Conservation (phyloP, 2,797 vertebrate species). For the Chloroceryle inda region DNA sequence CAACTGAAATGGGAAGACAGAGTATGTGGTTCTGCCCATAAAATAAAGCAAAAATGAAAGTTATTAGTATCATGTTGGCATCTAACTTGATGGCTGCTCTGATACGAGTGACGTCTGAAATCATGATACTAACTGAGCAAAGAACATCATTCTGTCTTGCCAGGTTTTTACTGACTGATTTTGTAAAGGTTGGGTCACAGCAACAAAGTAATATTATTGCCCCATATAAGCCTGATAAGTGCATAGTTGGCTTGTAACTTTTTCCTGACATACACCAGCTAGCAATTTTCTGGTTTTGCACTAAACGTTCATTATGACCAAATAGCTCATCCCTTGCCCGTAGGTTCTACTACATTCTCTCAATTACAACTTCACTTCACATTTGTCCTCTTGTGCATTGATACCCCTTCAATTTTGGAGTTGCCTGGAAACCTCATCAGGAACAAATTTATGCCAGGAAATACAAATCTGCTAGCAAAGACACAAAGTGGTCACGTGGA, state of each 20-base stretch:
- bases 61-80: neutral
- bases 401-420: neutral
- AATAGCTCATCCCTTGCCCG: neutral
- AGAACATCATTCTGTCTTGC: neutral
- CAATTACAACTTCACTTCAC: neutral
- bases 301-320: neutral
- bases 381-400: neutral
- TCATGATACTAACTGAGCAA: neutral
- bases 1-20: neutral
- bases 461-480: neutral
- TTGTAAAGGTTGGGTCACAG: neutral
- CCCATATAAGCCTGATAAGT: neutral
- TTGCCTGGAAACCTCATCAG: neutral
- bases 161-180: neutral
- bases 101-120: neutral
- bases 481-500: neutral
- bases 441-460: neutral
- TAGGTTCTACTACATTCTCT: neutral
- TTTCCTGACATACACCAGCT: neutral
- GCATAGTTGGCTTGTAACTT: neutral
- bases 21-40: neutral
- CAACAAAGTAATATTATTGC: neutral
- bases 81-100: neutral
- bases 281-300: neutral
- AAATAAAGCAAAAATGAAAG: conserved; percentile 5